phyloP scores from a whole-genome alignment of 2,888 invertebrate genomes.

The Masnerella sp. region DNA sequence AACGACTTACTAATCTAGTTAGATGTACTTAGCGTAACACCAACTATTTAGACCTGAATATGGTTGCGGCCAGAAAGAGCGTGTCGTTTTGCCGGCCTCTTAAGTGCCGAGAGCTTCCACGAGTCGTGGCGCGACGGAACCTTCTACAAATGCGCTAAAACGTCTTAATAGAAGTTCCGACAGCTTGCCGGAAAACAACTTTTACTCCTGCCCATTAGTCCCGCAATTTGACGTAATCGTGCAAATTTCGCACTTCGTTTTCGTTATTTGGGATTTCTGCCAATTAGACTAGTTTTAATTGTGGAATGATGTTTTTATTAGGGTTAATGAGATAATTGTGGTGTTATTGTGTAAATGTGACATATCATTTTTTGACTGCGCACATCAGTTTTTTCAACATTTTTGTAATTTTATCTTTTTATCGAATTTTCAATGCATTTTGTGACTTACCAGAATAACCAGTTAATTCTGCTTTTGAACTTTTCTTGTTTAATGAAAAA shows the following conservation, averaged over 20 bases:
- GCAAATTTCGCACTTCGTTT: constrained; percentile 38
- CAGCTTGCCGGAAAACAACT: constrained; percentile 49
- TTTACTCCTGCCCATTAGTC: constrained; percentile 42
- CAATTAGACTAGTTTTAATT: neutral
- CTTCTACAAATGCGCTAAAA: constrained; percentile 75
- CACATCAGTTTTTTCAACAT: no score
- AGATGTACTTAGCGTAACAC: constrained; percentile 77
- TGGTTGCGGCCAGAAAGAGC: constrained; percentile 62
- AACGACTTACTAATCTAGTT: constrained; percentile 78
- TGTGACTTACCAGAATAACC: no score
- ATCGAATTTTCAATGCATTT: no score
- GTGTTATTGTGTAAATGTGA: no score
- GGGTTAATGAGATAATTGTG: no score
- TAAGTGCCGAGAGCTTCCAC: constrained; percentile 52
- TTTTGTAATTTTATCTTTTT: no score
- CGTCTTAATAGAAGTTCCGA: constrained; percentile 68
- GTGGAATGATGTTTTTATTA: neutral
- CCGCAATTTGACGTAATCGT: constrained; percentile 11
- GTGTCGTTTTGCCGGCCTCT: constrained; percentile 50
- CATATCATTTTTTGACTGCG: no score
- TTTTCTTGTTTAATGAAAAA: no score
- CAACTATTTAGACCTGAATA: constrained; percentile 77
- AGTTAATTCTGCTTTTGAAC: no score
- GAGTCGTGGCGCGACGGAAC: constrained; percentile 57
- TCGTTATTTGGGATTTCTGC: constrained; percentile 1